Conservation (phyloP, 2,888 invertebrate species). For the Harpagoxenus sublaevis region DNA sequence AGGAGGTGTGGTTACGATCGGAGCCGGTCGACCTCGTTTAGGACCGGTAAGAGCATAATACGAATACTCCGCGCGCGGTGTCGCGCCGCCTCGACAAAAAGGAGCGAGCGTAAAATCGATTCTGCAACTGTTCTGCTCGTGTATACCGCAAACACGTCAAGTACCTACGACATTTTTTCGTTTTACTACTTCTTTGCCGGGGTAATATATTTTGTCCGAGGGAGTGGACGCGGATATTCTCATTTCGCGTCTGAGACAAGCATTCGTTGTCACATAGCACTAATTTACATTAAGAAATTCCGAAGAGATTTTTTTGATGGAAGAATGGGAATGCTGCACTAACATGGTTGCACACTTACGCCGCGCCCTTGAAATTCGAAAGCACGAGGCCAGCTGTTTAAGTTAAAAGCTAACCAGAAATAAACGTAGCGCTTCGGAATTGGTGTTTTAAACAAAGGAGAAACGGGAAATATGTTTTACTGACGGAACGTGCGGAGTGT, state of each 20-base stretch:
- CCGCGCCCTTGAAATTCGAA: slow-evolving; percentile 41
- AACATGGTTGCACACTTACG: no score
- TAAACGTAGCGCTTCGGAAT: background rate
- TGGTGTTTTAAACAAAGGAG: slow-evolving; percentile 24
- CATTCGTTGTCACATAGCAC: background rate
- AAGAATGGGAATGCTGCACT: background rate
- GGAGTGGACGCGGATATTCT: background rate
- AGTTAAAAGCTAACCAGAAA: background rate
- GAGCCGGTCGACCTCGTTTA: slow-evolving; percentile 85
- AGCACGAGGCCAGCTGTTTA: background rate
- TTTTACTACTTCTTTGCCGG: background rate
- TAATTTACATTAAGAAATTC: background rate
- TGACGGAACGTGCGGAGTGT: background rate
- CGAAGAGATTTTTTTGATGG: background rate
- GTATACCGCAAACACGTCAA: background rate
- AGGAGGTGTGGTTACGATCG: slow-evolving; percentile 81
- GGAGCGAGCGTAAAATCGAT: slow-evolving; percentile 63
- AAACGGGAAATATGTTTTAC: background rate
- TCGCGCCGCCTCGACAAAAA: slow-evolving; percentile 53
- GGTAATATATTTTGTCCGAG: background rate
- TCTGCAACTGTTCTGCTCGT: slow-evolving; percentile 21
- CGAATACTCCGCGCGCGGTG: slow-evolving; percentile 57
- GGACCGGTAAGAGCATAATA: slow-evolving; percentile 82
- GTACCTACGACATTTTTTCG: background rate
- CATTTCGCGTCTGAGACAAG: background rate